These are phyloP conservation scores for Oxytorus armatus DNA, from an alignment of 2,888 invertebrate genomes.

Conservation along the genomic window DNA sequence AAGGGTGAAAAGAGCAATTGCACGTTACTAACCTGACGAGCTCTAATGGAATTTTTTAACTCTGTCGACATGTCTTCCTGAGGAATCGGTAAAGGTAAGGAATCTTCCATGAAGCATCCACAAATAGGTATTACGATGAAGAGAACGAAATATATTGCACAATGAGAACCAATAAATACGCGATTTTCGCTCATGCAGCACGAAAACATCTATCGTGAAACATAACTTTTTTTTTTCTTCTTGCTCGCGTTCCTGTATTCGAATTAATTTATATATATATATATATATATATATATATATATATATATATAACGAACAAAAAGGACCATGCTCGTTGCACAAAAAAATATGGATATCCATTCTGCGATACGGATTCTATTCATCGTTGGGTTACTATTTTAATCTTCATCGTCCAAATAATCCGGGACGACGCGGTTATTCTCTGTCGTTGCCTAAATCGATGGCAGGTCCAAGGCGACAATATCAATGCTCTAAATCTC, in stretches of 20 bases:
- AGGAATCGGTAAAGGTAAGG: slow-evolving; percentile 78
- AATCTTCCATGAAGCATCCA: slow-evolving; percentile 80
- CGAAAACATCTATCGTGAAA: slow-evolving; percentile 13
- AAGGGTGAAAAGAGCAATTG: slow-evolving; percentile 72
- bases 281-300: neutral
- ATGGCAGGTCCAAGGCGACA: slow-evolving; percentile 56
- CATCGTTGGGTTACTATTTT: slow-evolving; percentile 50
- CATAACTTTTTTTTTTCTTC: slow-evolving; percentile 17
- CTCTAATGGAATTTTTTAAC: slow-evolving; percentile 80
- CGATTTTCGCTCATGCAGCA: slow-evolving; percentile 56
- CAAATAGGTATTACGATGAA: slow-evolving; percentile 63
- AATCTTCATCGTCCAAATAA: slow-evolving; percentile 58
- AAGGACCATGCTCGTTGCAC: neutral
- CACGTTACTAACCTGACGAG: slow-evolving; percentile 81
- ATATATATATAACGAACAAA: neutral
- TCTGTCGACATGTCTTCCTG: slow-evolving; percentile 81
- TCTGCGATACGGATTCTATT: slow-evolving; percentile 42
- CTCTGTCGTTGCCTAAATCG: slow-evolving; percentile 55
- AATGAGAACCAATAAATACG: slow-evolving; percentile 45
- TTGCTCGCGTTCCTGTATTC: slow-evolving; percentile 12
- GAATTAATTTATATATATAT: neutral
- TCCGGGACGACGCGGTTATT: slow-evolving; percentile 60
- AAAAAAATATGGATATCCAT: slow-evolving; percentile 34
- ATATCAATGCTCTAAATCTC: slow-evolving; percentile 62
- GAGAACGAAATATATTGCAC: slow-evolving; percentile 63